phyloP scores from a whole-genome alignment of 53 echinoderm and acorn worm species.

The Holothuria leucospilota region DNA sequence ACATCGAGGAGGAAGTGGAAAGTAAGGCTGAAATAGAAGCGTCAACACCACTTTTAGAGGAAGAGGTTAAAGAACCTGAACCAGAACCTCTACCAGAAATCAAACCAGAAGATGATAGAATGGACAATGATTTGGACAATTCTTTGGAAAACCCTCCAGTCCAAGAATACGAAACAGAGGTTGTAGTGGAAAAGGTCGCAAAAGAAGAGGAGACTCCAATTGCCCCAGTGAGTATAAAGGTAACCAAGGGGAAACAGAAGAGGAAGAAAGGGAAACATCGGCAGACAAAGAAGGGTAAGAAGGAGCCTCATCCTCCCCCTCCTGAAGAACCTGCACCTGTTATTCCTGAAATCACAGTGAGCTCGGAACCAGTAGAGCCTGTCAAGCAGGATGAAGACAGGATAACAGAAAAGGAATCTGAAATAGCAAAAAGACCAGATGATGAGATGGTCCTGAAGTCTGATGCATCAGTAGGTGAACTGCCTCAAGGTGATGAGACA shows the following conservation, averaged over 20 bases:
- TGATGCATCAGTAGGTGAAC: not conserved
- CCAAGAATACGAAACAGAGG: constrained; percentile 40
- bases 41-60: constrained; percentile 19
- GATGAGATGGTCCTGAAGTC: not conserved
- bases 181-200: constrained; percentile 8
- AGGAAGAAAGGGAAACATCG: constrained; percentile 57
- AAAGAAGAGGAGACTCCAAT: constrained; percentile 7
- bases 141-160: not conserved
- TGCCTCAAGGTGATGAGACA: not conserved
- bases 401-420: constrained; percentile 2
- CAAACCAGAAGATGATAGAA: too few relatives aligned
- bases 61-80: constrained; percentile 35
- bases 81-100: constrained; percentile 42
- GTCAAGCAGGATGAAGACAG: not conserved
- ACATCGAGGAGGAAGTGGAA: constrained; percentile 43
- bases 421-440: not conserved
- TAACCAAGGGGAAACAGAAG: constrained; percentile 44
- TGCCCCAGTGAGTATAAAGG: not conserved
- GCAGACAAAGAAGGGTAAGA: constrained; percentile 43
- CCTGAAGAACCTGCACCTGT: not conserved
- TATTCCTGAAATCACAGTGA: constrained; percentile 27
- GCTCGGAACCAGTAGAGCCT: not conserved
- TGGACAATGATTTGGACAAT: too few relatives aligned
- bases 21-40: not conserved
- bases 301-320: not conserved